These are phyloP conservation scores for Saccostrea cuccullata DNA, from an alignment of 1,140 invertebrate genomes.

Conservation along the genomic window DNA sequence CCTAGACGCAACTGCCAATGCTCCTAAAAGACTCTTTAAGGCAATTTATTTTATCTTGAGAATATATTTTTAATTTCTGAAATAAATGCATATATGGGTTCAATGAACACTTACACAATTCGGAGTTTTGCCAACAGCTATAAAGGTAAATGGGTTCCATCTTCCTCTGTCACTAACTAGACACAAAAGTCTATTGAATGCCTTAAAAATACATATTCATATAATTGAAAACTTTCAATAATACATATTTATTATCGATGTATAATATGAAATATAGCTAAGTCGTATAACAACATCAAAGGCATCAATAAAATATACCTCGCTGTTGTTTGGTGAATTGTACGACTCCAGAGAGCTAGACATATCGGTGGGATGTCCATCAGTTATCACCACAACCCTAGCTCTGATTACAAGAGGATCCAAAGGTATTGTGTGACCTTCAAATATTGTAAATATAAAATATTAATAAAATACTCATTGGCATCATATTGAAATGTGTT, in stretches of 20 bases:
- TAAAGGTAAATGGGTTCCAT: background rate
- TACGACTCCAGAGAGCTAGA: background rate
- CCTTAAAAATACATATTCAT: no score
- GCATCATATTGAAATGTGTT: no score
- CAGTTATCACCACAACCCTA: constrained; percentile 3
- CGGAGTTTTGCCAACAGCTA: background rate
- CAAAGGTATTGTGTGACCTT: background rate
- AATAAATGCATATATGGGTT: background rate
- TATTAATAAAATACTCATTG: no score
- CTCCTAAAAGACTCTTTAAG: background rate
- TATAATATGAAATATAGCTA: no score
- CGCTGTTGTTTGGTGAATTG: background rate
- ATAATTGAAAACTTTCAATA: no score
- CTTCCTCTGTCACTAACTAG: background rate
- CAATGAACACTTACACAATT: background rate
- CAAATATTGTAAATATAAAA: no score
- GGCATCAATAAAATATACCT: background rate
- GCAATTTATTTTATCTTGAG: background rate
- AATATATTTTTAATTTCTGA: no score
- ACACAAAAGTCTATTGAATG: background rate
- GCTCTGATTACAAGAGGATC: background rate
- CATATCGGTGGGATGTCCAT: background rate
- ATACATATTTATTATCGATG: no score
- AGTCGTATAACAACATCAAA: no score
- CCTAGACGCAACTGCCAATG: background rate